Percentiles rank a stretch among this genome's conserved stretches.
Conservation (phyloP, 2,797 vertebrate genomes). For the Lacerta viridis region DNA sequence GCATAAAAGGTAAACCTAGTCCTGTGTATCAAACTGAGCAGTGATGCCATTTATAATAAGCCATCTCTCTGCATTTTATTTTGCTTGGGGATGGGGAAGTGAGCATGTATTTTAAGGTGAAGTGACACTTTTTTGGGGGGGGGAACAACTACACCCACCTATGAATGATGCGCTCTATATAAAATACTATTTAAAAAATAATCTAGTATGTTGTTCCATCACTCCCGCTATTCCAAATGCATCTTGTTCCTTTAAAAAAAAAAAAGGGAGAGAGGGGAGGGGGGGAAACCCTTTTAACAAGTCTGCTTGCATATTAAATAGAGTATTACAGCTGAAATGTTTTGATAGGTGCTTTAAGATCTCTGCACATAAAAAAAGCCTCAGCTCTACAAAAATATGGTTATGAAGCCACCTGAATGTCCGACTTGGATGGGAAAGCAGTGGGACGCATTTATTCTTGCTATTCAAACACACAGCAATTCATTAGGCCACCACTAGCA, state of each 20-base stretch:
- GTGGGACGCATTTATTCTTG: constrained; percentile 20
- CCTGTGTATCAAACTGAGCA: constrained; percentile 80
- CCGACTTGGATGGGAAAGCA: constrained; percentile 43
- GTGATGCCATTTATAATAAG: constrained; percentile 77
- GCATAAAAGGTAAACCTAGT: constrained; percentile 93
- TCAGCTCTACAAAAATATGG: constrained; percentile 37
- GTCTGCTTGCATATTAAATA: constrained; percentile 43
- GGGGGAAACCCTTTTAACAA: constrained; percentile 55
- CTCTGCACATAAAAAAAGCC: neutral
- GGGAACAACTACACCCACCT: constrained; percentile 67
- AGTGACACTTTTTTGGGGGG: constrained; percentile 64
- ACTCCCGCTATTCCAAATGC: constrained; percentile 48
- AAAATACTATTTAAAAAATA: constrained; percentile 32
- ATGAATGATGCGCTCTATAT: constrained; percentile 31
- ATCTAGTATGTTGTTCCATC: neutral
- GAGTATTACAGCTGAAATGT: constrained; percentile 58
- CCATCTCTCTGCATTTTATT: constrained; percentile 80
- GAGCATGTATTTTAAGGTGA: constrained; percentile 73
- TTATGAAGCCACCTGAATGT: constrained; percentile 51
- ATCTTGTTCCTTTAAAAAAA: constrained; percentile 55
- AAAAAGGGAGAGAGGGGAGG: constrained; percentile 71
- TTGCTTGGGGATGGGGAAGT: constrained; percentile 45
- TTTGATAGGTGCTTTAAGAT: constrained; percentile 61
- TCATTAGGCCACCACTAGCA: constrained; percentile 10
- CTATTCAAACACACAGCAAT: constrained; percentile 28